Base-by-base conservation (phyloP, 1,140 invertebrate genomes). In the Drosophila pandora region DNA sequence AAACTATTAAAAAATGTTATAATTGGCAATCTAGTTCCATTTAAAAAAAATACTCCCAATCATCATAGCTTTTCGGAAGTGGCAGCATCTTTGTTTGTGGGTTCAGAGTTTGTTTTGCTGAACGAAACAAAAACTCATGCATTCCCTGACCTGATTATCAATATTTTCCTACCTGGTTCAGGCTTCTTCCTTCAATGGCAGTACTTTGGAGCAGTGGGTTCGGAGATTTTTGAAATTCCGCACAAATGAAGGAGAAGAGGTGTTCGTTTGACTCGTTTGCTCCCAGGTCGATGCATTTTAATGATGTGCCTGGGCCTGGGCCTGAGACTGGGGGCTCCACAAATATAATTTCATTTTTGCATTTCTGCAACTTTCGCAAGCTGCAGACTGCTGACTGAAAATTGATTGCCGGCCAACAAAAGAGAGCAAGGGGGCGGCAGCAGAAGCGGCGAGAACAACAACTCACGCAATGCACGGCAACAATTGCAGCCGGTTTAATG, bases 401-500 rank as follows among this genome's bases (percentile, higher is more conserved):
- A 87, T 88, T 87, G 82, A 87, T 87, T 87, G 82, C 82, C 41
- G 68, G 37, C 57, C 59, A 67, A 64, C 63, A 69, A 65, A 65
- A 47, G 63, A 52, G 72, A 30, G 41, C 23, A 61, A 61, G 59
- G 58, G 59, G 60, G 25, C 54, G 53, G 37, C 17, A 17, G 17
- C 17, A 17, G 17, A 17, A 17, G 17, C 60, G 61, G 43, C 69
- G 54, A 58, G 39, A 49, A 37, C 45, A 55, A 43, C 78, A 58
- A 43, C 78, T 68, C 83, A 81, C 71, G 77, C 77, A 79, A 68
- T 47, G 68, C 79, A 64, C 48, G 57, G 69, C 78, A 69, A 67
- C 76, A 85, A 85, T 87, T 82, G 70, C 78, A 76, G 79, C 62
- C 79, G 70, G 79, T 88, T 87, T 82, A 87, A 87, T 87, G 82